Evolutionary conservation across 2,888 invertebrate genomes (phyloP).

Genomic region (Clivina fossor): DNA sequence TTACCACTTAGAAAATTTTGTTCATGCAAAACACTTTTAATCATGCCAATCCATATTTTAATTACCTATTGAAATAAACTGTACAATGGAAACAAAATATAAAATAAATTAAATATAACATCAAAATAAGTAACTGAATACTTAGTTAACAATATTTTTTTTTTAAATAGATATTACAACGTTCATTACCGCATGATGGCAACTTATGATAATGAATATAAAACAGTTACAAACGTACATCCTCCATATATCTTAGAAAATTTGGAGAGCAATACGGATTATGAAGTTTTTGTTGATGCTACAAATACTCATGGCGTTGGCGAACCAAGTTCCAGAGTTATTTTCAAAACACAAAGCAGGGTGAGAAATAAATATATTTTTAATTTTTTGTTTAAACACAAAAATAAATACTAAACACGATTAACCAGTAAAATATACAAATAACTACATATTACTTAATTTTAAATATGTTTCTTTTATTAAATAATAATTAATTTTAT

Average conservation of each 20-base stretch:
- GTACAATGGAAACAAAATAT: too few species aligned
- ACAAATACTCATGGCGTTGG: conserved; percentile 79
- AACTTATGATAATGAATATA: conserved; percentile 52
- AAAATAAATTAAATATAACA: too few species aligned
- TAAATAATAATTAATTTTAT: conserved; percentile 1
- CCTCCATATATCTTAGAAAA: conserved; percentile 76
- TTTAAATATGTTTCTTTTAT: conserved; percentile 6
- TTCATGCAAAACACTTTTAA: too few species aligned
- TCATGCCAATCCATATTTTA: too few species aligned
- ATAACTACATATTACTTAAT: background rate
- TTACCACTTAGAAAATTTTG: too few species aligned
- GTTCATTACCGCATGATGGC: conserved; percentile 51
- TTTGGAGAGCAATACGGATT: conserved; percentile 72
- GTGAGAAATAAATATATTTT: conserved; percentile 51
- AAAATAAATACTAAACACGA: background rate
- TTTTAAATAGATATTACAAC: conserved; percentile 49
- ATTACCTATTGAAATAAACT: too few species aligned
- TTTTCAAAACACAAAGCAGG: conserved; percentile 74
- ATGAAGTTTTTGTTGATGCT: conserved; percentile 79
- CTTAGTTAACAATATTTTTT: too few species aligned
- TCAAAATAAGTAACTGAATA: too few species aligned
- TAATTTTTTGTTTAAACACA: background rate
- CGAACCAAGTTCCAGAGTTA: conserved; percentile 71
- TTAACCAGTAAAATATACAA: background rate
- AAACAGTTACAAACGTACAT: conserved; percentile 53